Conservation (phyloP, 2,888 invertebrate genomes). For the Oscheius sp. region DNA sequence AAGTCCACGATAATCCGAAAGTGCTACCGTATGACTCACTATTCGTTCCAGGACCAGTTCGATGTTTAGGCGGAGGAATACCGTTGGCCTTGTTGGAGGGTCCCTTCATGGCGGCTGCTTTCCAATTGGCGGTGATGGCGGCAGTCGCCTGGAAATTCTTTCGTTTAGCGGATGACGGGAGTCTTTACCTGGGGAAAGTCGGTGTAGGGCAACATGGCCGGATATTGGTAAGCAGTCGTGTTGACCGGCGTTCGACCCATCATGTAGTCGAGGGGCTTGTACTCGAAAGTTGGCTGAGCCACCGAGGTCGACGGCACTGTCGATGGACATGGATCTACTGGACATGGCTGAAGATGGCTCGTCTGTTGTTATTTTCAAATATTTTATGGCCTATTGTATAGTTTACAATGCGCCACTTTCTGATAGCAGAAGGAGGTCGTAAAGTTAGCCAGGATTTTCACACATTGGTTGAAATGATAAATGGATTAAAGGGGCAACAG, state of each 20-base stretch:
- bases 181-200: slow-evolving; percentile 4
- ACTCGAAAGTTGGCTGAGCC: slow-evolving; percentile 17
- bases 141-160: background rate
- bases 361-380: background rate
- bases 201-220: background rate
- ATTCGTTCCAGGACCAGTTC: slow-evolving; percentile 39
- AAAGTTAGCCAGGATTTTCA: background rate
- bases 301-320: slow-evolving; percentile 35
- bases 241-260: background rate
- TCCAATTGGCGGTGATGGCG: slow-evolving; percentile 30
- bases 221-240: background rate
- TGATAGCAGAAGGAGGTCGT: background rate
- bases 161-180: background rate
- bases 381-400: slow-evolving; percentile 8
- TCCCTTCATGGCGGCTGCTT: slow-evolving; percentile 5
- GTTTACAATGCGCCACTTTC: background rate
- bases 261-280: slow-evolving; percentile 16
- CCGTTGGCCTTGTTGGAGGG: background rate
- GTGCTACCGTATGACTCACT: slow-evolving; percentile 29
- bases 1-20: slow-evolving; percentile 17
- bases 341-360: background rate
- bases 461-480: background rate
- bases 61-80: slow-evolving; percentile 15
- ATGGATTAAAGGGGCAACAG: background rate
- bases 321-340: slow-evolving; percentile 31